A percentile compares a stretch with the other conserved stretches of the same genome.
Evolutionary conservation across 2,888 invertebrate species (phyloP).

Genomic region (Shargacucullia verbasci): DNA sequence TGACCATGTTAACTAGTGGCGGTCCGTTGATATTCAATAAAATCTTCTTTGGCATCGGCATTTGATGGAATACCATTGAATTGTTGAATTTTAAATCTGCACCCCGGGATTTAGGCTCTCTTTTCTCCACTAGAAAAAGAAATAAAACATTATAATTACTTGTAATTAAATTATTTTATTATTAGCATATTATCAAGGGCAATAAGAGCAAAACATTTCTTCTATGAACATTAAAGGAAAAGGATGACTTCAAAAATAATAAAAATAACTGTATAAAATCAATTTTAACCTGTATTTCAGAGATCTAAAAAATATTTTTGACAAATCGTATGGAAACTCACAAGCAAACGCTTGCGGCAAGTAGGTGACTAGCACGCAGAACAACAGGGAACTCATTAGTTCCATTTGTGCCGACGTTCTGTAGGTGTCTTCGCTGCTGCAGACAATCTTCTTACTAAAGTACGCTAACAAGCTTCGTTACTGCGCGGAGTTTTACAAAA

Average conservation of each 20-base stretch:
- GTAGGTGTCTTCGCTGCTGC: conserved; percentile 74
- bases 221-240: background rate
- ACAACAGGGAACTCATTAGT: conserved; percentile 84
- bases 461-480: conserved; percentile 87
- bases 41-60: conserved; percentile 47
- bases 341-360: conserved; percentile 71
- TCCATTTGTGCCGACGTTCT: conserved; percentile 77
- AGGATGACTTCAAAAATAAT: background rate
- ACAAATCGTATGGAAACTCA: conserved; percentile 58
- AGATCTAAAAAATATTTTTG: background rate
- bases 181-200: no score
- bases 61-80: conserved; percentile 34
- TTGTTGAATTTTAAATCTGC: conserved; percentile 38
- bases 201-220: no score
- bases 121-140: conserved; percentile 13
- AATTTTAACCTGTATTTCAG: background rate
- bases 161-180: no score
- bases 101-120: conserved; percentile 3
- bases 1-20: conserved; percentile 50
- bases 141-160: background rate
- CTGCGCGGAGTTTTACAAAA: conserved; percentile 76
- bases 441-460: conserved; percentile 83
- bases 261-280: no score
- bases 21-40: conserved; percentile 60
- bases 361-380: conserved; percentile 71